Conservation (phyloP, 2,888 invertebrate genomes). For the Thereva nobilitata region DNA sequence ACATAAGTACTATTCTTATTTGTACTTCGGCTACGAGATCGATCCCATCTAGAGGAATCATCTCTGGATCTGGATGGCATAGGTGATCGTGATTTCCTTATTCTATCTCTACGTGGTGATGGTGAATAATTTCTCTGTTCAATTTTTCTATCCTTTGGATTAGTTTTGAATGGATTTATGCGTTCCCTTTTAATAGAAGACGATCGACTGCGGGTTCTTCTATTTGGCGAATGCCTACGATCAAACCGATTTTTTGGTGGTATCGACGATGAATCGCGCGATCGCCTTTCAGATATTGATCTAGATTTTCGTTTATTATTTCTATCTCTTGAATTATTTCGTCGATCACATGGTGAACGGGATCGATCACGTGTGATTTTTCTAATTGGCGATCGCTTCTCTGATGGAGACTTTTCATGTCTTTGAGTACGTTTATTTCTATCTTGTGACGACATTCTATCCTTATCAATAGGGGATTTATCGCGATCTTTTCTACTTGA, state of each 20-base stretch:
- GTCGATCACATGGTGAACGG: not conserved
- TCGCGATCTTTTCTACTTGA: constrained; percentile 12
- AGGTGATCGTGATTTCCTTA: constrained; percentile 36
- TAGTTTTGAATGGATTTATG: constrained; percentile 33
- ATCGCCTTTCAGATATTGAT: too few species aligned
- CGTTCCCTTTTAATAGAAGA: constrained; percentile 28
- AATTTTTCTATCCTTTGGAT: constrained; percentile 9
- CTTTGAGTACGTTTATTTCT: too few species aligned
- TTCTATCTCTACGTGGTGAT: constrained; percentile 50
- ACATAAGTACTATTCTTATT: constrained; percentile 50
- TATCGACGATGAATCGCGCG: too few species aligned
- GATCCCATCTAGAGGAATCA: constrained; percentile 39
- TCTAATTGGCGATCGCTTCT: too few species aligned
- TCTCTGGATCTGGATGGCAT: constrained; percentile 41
- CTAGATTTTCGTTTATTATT: not conserved
- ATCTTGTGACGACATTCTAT: too few species aligned
- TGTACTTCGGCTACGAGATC: constrained; percentile 46
- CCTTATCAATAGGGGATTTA: constrained; percentile 1
- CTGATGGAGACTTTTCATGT: too few species aligned
- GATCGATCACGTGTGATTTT: not conserved
- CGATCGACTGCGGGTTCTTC: constrained; percentile 33
- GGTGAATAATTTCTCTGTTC: constrained; percentile 47
- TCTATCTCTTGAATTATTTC: not conserved
- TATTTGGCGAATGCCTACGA: not conserved
- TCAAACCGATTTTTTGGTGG: not conserved